Percentiles rank a stretch among this genome's conserved stretches.
These are phyloP conservation scores for Tiliacea citrago DNA, from an alignment of 2,888 invertebrate species.

Conservation along the genomic window DNA sequence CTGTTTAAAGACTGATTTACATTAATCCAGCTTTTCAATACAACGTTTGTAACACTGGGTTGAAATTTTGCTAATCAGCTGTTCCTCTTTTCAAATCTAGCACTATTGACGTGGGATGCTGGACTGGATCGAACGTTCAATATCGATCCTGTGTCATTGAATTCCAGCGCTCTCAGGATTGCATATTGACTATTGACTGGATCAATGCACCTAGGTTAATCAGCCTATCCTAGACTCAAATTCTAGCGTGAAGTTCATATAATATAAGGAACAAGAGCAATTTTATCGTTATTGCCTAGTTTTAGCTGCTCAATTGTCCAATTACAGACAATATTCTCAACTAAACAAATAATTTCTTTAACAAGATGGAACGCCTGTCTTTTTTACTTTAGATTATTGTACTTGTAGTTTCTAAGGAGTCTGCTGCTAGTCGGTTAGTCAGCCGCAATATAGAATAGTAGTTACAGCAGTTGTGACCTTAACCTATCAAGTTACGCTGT, in stretches of 20 bases:
- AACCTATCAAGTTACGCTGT: neutral
- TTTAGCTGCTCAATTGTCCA: conserved; percentile 60
- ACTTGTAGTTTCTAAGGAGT: conserved; percentile 2
- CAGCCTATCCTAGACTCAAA: neutral
- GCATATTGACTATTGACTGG: neutral
- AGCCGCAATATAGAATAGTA: neutral
- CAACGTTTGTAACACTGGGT: neutral
- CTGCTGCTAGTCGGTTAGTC: neutral
- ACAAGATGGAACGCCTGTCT: conserved; percentile 39
- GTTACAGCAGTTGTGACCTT: neutral
- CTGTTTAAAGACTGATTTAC: neutral
- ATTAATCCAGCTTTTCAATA: neutral
- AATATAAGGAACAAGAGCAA: conserved; percentile 36
- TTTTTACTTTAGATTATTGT: conserved; percentile 46
- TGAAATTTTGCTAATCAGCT: neutral
- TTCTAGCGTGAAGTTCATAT: neutral
- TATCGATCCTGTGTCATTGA: neutral
- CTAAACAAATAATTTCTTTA: conserved; percentile 52
- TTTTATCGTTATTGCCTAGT: conserved; percentile 55
- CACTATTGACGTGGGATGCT: neutral
- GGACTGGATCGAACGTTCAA: neutral
- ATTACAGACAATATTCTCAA: conserved; percentile 57
- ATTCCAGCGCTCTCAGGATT: neutral
- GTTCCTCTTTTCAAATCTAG: too few species aligned
- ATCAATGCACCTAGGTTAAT: neutral